phyloP scores from a whole-genome alignment of 1,140 invertebrate genomes.

The Centruroides sculpturatus region DNA sequence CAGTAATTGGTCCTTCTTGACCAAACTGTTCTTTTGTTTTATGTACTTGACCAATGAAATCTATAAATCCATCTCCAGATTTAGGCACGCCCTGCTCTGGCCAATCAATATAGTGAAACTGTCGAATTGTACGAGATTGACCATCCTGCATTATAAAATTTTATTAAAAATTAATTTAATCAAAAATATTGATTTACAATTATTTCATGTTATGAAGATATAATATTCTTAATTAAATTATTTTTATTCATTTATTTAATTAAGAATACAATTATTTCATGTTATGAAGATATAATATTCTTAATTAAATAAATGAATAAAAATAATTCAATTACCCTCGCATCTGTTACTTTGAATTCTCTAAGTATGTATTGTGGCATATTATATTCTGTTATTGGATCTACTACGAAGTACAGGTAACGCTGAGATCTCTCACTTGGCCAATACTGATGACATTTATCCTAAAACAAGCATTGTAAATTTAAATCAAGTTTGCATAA shows the following conservation, averaged over 20 bases:
- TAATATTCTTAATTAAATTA: too few species aligned
- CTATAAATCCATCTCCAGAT: constrained; percentile 93
- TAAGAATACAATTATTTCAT: too few species aligned
- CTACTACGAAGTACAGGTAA: constrained; percentile 94
- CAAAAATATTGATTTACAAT: too few species aligned
- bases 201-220: too few species aligned
- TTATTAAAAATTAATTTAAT: too few species aligned
- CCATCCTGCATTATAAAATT: constrained; percentile 49
- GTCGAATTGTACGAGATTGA: constrained; percentile 85
- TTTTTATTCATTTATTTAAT: too few species aligned
- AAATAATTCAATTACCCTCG: constrained; percentile 29
- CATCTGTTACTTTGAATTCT: constrained; percentile 84
- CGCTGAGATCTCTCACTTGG: constrained; percentile 80
- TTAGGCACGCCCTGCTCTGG: constrained; percentile 91
- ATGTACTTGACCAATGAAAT: constrained; percentile 98
- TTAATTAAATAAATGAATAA: too few species aligned
- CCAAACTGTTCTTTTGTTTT: constrained; percentile 99
- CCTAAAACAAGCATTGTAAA: constrained; percentile 25
- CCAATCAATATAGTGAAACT: constrained; percentile 99
- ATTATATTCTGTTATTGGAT: constrained; percentile 98
- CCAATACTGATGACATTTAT: constrained; percentile 99
- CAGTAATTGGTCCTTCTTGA: constrained; percentile 97
- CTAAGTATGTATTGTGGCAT: constrained; percentile 97
- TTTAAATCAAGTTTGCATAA: too few species aligned
- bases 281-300: too few species aligned